Percentiles rank a stretch among this genome's conserved stretches.
Evolutionary conservation across 2,888 invertebrate genomes (phyloP).

Genomic region (Sinopyrophorus schimmeli): DNA sequence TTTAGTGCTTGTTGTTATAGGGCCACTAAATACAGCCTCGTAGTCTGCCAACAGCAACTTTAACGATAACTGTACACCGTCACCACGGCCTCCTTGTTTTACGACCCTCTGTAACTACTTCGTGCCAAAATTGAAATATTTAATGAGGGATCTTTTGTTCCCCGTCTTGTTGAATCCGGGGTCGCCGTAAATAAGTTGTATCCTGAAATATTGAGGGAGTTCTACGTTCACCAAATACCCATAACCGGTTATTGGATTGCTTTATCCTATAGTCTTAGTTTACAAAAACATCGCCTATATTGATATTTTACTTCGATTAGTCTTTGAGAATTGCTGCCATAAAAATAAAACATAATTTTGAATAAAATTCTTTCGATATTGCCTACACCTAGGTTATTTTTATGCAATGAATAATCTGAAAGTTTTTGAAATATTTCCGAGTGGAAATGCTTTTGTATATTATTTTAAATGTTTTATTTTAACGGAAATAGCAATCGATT

Average conservation of each 20-base stretch:
- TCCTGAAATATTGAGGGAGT: slow-evolving; percentile 2
- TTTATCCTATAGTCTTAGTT: background rate
- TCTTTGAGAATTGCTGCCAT: too few relatives aligned
- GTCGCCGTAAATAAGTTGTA: slow-evolving; percentile 8
- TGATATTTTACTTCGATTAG: too few relatives aligned
- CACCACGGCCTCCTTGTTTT: slow-evolving; percentile 44
- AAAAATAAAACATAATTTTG: too few relatives aligned
- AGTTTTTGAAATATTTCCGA: too few relatives aligned
- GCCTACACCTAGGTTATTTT: too few relatives aligned
- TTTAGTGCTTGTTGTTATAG: slow-evolving; percentile 32
- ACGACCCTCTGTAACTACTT: slow-evolving; percentile 44
- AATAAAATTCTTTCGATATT: too few relatives aligned
- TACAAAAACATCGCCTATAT: background rate
- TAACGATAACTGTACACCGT: slow-evolving; percentile 41
- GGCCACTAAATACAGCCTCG: slow-evolving; percentile 26
- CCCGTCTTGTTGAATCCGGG: slow-evolving; percentile 2
- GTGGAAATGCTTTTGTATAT: too few relatives aligned
- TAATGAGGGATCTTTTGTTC: slow-evolving; percentile 38
- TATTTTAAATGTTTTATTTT: too few relatives aligned
- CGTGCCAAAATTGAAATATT: slow-evolving; percentile 49
- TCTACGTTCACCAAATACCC: slow-evolving; percentile 5
- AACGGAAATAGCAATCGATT: too few relatives aligned
- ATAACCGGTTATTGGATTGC: slow-evolving; percentile 8
- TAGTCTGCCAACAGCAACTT: slow-evolving; percentile 33
- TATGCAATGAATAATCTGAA: too few relatives aligned